A percentile compares a stretch with the other conserved stretches of the same genome.
Evolutionary conservation across 1,140 invertebrate species (phyloP).

Genomic region (Periplaneta americana): DNA sequence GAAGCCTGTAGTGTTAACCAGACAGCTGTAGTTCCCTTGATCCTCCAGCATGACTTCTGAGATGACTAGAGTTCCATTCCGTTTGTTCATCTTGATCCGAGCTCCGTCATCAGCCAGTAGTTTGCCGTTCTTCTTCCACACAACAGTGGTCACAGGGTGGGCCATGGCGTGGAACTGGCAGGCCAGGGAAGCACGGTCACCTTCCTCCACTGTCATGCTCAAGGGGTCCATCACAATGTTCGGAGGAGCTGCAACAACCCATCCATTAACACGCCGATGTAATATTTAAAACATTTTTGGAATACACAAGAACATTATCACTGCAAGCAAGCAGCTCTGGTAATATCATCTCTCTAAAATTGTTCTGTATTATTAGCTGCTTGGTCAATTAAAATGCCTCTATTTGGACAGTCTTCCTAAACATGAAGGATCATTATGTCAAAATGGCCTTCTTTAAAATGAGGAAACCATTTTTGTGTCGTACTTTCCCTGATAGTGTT

Average conservation of each 20-base stretch:
- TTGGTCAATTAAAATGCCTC: too few relatives aligned
- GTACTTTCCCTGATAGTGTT: too few relatives aligned
- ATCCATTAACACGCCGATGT: not conserved
- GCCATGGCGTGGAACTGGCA: constrained; percentile 58
- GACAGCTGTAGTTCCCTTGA: constrained; percentile 61
- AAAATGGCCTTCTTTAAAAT: too few relatives aligned
- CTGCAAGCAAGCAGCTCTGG: not conserved
- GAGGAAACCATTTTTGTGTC: too few relatives aligned
- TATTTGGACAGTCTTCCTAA: too few relatives aligned
- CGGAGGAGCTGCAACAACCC: constrained; percentile 2
- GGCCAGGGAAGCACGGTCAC: constrained; percentile 51
- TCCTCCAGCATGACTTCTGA: constrained; percentile 51
- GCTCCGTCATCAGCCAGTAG: constrained; percentile 44
- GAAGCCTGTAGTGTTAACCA: constrained; percentile 59
- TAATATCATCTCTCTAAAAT: too few relatives aligned
- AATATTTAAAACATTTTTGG: not conserved
- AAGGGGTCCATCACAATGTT: constrained; percentile 36
- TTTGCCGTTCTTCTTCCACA: constrained; percentile 69
- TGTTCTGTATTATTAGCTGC: too few relatives aligned
- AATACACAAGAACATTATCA: too few relatives aligned
- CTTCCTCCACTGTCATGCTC: constrained; percentile 57
- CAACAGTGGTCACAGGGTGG: constrained; percentile 53
- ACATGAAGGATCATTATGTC: too few relatives aligned
- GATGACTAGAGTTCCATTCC: constrained; percentile 55
- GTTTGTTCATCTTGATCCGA: constrained; percentile 35